These are phyloP conservation scores for Limnephilus marmoratus DNA, from an alignment of 2,888 invertebrate genomes.

Conservation along the genomic window DNA sequence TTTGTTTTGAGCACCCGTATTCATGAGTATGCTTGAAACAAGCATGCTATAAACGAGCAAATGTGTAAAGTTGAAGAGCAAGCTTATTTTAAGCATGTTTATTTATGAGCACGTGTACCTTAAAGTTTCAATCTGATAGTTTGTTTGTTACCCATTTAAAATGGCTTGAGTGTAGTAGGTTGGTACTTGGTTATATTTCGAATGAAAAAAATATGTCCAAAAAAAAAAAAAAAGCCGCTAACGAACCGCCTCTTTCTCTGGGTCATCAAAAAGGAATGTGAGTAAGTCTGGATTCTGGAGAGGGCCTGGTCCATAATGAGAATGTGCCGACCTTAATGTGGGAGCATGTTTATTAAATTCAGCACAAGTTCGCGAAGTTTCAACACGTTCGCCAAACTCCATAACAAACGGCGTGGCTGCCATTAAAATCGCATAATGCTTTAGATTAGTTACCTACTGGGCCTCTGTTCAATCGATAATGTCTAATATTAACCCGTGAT, in stretches of 20 bases:
- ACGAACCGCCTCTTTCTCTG: background rate
- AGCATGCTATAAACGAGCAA: too few species aligned
- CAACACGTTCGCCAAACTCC: constrained; percentile 3
- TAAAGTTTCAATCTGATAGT: too few species aligned
- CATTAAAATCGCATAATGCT: background rate
- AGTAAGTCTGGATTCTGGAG: background rate
- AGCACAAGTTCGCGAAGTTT: background rate
- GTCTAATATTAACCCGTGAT: background rate
- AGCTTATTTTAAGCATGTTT: too few species aligned
- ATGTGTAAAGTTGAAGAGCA: too few species aligned
- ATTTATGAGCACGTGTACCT: too few species aligned
- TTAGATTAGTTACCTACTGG: background rate
- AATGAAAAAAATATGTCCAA: background rate
- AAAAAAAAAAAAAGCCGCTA: background rate
- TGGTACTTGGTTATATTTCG: too few species aligned
- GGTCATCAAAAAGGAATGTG: background rate
- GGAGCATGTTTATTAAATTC: constrained; percentile 4
- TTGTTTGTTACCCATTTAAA: too few species aligned
- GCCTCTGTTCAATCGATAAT: background rate
- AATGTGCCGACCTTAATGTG: background rate
- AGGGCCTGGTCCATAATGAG: background rate
- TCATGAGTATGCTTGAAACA: too few species aligned
- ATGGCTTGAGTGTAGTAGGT: background rate
- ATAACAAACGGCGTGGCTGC: constrained; percentile 3
- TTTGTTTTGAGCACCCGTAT: too few species aligned